Base-by-base conservation (phyloP, 2,113 vertebrate species). In the Scolopax mira region DNA sequence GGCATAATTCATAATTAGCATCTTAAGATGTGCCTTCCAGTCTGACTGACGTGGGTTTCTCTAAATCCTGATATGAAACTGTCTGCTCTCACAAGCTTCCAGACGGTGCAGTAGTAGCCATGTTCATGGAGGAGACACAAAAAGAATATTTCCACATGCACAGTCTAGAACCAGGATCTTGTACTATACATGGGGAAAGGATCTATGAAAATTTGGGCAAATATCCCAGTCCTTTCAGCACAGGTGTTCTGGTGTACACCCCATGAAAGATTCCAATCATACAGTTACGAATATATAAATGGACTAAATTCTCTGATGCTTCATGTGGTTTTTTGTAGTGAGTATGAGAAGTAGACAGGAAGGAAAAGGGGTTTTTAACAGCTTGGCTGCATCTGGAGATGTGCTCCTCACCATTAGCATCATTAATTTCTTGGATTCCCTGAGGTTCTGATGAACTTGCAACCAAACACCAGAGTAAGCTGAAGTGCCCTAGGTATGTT, bases 1-100 rank as follows among this genome's bases (percentile, higher is more conserved):
- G 46, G 87, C 70, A 93, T 95, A 95, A 97, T 96, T 96, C 70
- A 93, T 95, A 95, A 97, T 96, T 96, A 97, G 70, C 73, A 87
- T 96, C 86, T 94, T 92, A 94, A 82, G 81, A 97, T 91, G 87
- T 85, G 87, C 94, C 85, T 96, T 97, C 89, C 91, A 96, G 82
- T 49, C 85, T 0, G 3, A 93, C 67, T 93, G 94, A 96, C 62
- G 78, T 87, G 73, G 14, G 5, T 52, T 87, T 79, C 81, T 95
- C 89, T 96, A 44, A 89, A 91, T 72, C 73, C 73, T 95, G 79
- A 73, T 49, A 57, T 65, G 78, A 52, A 91, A 84, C 1, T n/a
- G 77, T 90, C 90, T 94, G 92, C 48, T 93, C 52, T 86, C 86
- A 74, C 60, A 88, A 92, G 41, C 61, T 89, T 84, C 69, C 69